These are phyloP conservation scores for Syngnathoides biaculeatus DNA, from an alignment of 2,113 vertebrate genomes.

Conservation along the genomic window DNA sequence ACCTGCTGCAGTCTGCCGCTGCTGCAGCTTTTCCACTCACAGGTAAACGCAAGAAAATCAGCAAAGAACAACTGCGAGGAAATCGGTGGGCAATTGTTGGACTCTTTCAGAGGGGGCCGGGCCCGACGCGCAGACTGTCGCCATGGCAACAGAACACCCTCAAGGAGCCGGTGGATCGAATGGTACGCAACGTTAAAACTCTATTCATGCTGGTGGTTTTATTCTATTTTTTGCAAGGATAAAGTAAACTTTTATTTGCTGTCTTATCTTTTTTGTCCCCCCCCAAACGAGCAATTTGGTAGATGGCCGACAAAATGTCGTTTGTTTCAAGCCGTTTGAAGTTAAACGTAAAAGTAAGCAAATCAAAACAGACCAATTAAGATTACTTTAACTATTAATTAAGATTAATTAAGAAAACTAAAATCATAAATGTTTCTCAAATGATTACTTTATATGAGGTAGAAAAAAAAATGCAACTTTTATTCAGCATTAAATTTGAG, in stretches of 20 bases:
- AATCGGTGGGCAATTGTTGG: neutral
- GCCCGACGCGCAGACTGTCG: conserved; percentile 55
- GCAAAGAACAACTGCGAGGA: neutral
- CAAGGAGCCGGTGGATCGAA: conserved; percentile 64
- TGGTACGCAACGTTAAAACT: conserved; percentile 60
- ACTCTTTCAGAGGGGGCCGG: conserved; percentile 32
- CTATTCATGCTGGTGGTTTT: neutral
- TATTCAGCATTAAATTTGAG: too few species aligned
- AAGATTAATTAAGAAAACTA: too few species aligned
- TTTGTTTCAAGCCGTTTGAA: too few species aligned
- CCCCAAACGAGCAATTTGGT: too few species aligned
- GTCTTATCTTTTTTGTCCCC: neutral
- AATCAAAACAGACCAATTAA: too few species aligned
- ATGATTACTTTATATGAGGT: too few species aligned
- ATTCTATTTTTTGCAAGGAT: neutral
- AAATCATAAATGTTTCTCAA: too few species aligned
- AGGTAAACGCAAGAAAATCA: conserved; percentile 55
- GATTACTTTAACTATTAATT: too few species aligned
- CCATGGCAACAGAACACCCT: conserved; percentile 64
- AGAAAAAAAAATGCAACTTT: too few species aligned
- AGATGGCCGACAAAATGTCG: too few species aligned
- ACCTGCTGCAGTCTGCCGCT: conserved; percentile 76
- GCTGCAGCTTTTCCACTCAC: conserved; percentile 63
- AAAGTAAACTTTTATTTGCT: neutral
- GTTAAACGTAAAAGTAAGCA: too few species aligned